Base-by-base conservation (phyloP, 2,888 invertebrate species). In the Chalcis sispes region DNA sequence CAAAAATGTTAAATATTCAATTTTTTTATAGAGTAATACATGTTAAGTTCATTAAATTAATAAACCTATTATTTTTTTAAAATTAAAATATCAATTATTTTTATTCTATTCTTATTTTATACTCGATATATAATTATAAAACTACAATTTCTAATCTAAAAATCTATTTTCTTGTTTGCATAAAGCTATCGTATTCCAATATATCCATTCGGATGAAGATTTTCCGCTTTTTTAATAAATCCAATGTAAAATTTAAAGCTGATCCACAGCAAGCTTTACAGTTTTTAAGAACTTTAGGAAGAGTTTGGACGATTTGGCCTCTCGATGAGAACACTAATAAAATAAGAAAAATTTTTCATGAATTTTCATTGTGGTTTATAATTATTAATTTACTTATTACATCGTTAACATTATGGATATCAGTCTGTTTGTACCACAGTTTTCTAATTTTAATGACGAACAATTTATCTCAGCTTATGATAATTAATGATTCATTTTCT, bases 401-500 rank as follows among this genome's bases (percentile, higher is more conserved):
- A 2, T 18, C 20, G 2, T 32, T 50, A 64, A 52, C 69, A 25
- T 5, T 77, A 25, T 59, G 42, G 27, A 50, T 25, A 18, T 64
- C 76, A 20, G 15, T 54, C n/a, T 46, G 40, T 25, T 42, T 2
- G 18, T 36, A 13, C 2, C 18, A 56, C 4, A 58, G 23, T 8
- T 29, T 69, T 67, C 66, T 67, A n/a, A 40, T 72, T 5, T 13
- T 67, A 48, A 48, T 66, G 27, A 42, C 56, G 1, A 72, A 56
- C 56, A 56, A 36, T 29, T 58, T 77, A 40, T 61, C 72, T 1
- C 32, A 27, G 10, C 15, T 69, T 15, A 69, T 72, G 67, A 77
- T 77, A 13, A 10, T 40, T 25, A 64, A 5, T 5, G 77, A 77
- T 54, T 65, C 72, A 1, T n/a, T 52, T 10, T 40, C 66, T 36